These are phyloP conservation scores for Tragelaphus imberbis DNA, from an alignment of 2,113 vertebrate genomes.

Conservation along the genomic window DNA sequence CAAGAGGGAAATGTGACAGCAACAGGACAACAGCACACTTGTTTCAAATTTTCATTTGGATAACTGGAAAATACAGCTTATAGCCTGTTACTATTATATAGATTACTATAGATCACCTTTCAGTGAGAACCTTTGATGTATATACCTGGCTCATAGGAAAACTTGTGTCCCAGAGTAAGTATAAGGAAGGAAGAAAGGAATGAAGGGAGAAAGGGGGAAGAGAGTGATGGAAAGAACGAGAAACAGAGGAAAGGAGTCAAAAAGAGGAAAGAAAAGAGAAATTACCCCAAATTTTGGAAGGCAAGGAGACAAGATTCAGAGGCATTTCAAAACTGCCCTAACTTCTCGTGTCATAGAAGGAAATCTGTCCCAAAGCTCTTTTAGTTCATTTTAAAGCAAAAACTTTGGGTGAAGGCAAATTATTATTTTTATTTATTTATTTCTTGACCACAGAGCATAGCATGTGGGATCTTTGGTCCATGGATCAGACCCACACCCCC, in stretches of 20 bases:
- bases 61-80: not conserved
- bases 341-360: not conserved
- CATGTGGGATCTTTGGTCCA: not conserved
- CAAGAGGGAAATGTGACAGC: not conserved
- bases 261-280: not conserved
- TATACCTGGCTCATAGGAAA: not conserved
- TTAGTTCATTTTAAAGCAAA: not conserved
- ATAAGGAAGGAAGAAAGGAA: not conserved
- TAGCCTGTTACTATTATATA: not conserved
- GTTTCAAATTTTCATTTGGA: not conserved
- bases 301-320: not conserved
- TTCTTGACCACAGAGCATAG: not conserved
- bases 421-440: not conserved
- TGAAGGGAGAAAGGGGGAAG: not conserved
- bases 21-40: not conserved
- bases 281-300: not conserved
- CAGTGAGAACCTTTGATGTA: not conserved
- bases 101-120: not conserved
- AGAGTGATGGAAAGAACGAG: not conserved
- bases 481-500: not conserved
- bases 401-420: not conserved
- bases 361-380: not conserved
- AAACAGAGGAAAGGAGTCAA: not conserved
- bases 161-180: not conserved
- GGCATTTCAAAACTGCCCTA: not conserved